Evolutionary conservation across 2,797 vertebrate genomes (phyloP).

Genomic region (Peromyscus melanophrys): DNA sequence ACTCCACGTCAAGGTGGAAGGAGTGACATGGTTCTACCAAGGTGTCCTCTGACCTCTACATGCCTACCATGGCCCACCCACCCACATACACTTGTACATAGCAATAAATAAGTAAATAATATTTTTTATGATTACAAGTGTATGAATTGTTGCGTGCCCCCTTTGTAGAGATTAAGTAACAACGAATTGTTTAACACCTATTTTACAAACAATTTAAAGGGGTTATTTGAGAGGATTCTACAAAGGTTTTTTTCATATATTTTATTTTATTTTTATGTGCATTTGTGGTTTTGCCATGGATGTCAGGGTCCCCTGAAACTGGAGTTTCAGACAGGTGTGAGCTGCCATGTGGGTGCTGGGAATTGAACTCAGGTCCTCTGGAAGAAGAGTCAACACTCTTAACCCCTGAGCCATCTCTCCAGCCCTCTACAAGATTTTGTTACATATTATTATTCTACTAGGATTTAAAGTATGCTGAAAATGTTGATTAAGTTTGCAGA

Average conservation of each 20-base stretch:
- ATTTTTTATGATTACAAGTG: conserved; percentile 22
- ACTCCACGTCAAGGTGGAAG: not conserved
- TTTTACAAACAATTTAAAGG: not conserved
- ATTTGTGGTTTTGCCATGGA: too few relatives aligned
- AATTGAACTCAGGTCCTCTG: too few relatives aligned
- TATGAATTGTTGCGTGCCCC: not conserved
- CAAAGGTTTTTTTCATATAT: not conserved
- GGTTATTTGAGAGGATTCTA: conserved; percentile 2
- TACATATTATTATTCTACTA: not conserved
- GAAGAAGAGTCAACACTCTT: too few relatives aligned
- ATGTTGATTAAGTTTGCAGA: conserved; percentile 38
- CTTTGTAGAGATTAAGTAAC: not conserved
- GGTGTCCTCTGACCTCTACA: not conserved
- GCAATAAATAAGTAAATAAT: not conserved
- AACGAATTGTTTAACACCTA: not conserved
- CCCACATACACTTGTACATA: not conserved
- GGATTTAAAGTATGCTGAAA: conserved; percentile 16
- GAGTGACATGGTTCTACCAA: not conserved
- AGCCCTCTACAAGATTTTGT: conserved; percentile 6
- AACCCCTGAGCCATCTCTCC: too few relatives aligned
- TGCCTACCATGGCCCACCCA: too few relatives aligned
- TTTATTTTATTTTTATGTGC: too few relatives aligned
- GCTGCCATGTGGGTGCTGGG: too few relatives aligned
- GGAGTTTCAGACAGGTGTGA: too few relatives aligned
- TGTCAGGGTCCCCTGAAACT: too few relatives aligned